Evolutionary conservation across 2,797 vertebrate species (phyloP).

Genomic region (Semotilus atromaculatus): DNA sequence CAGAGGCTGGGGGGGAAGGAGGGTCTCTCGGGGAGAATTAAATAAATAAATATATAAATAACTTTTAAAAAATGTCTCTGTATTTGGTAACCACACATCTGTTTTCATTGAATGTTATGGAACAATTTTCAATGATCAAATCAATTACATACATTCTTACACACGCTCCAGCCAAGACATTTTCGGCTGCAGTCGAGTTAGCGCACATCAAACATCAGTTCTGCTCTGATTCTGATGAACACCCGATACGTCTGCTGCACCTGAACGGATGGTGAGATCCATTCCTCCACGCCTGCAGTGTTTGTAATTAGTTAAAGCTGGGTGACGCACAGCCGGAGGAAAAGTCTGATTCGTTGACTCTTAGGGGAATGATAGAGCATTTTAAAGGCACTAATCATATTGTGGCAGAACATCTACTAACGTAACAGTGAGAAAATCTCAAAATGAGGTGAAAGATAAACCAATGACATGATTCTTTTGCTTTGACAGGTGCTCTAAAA

Average conservation of each 20-base stretch:
- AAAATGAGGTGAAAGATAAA: constrained; percentile 30
- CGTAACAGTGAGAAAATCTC: not conserved
- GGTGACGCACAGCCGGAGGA: constrained; percentile 3
- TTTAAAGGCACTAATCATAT: constrained; percentile 18
- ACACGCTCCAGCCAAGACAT: constrained; percentile 45
- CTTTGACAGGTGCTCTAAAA: constrained; percentile 34
- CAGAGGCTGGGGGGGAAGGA: constrained; percentile 47
- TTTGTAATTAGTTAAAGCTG: constrained; percentile 47
- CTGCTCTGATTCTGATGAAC: constrained; percentile 39
- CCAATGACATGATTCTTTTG: constrained; percentile 22
- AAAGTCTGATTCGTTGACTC: constrained; percentile 1
- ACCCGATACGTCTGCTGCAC: constrained; percentile 39
- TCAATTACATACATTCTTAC: constrained; percentile 53
- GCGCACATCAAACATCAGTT: constrained; percentile 50
- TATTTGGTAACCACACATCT: constrained; percentile 54
- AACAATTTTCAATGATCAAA: constrained; percentile 61
- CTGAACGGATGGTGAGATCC: constrained; percentile 38
- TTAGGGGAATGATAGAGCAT: constrained; percentile 15
- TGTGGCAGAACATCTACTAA: constrained; percentile 22
- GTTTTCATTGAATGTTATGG: constrained; percentile 58
- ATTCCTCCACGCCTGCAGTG: constrained; percentile 42
- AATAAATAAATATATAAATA: constrained; percentile 58
- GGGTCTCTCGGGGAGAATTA: constrained; percentile 46
- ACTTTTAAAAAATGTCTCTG: constrained; percentile 49
- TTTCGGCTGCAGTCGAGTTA: constrained; percentile 49